Evolutionary conservation across 2,888 invertebrate species (phyloP).

Genomic region (Anagyrus pseudococci): DNA sequence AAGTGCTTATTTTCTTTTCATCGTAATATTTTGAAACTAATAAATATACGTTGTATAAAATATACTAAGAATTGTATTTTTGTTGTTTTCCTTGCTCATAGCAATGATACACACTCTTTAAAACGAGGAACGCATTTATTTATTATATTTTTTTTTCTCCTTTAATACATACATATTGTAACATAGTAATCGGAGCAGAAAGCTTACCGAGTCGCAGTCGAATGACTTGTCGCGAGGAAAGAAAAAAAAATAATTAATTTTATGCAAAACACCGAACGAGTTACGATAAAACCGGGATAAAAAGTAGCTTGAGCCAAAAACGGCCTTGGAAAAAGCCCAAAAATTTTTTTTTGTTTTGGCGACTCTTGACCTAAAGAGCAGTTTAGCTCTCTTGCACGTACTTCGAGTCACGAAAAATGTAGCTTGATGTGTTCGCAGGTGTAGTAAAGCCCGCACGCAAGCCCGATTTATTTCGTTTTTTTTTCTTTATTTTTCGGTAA

Average conservation of each 20-base stretch:
- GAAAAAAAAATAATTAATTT: neutral
- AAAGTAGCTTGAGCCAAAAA: too few species aligned
- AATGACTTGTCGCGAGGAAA: neutral
- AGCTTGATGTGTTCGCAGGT: too few species aligned
- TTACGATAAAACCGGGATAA: too few species aligned
- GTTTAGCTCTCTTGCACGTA: too few species aligned
- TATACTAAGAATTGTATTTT: constrained; percentile 39
- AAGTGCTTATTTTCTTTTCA: constrained; percentile 35
- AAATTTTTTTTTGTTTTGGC: too few species aligned
- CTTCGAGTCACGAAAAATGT: too few species aligned
- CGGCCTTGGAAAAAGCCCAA: too few species aligned
- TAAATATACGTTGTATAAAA: constrained; percentile 39
- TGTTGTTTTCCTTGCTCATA: constrained; percentile 33
- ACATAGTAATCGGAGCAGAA: neutral
- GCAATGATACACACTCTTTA: constrained; percentile 37
- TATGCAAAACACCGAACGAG: too few species aligned
- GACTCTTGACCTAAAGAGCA: too few species aligned
- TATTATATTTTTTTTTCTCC: constrained; percentile 17
- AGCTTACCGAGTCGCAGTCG: neutral
- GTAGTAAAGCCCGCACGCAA: too few species aligned
- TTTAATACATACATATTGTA: constrained; percentile 10
- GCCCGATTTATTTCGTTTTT: too few species aligned
- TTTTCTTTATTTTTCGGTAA: too few species aligned
- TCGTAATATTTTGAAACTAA: constrained; percentile 33
- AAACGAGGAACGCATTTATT: constrained; percentile 38